These are phyloP conservation scores for Rutpela maculata DNA, from an alignment of 2,888 invertebrate species.

Conservation along the genomic window DNA sequence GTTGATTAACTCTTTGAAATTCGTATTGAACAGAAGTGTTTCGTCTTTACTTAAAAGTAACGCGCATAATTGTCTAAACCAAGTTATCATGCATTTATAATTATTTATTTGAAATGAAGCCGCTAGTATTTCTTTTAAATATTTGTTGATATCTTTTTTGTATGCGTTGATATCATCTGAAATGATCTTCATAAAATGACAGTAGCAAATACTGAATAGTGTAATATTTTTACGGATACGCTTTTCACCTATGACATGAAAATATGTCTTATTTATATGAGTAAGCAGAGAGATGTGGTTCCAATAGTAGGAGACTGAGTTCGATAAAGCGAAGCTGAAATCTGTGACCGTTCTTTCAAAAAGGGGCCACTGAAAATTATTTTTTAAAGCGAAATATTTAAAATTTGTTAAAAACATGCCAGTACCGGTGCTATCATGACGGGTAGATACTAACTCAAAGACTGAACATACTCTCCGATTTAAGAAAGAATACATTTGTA, in stretches of 20 bases:
- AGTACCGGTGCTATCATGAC: slow-evolving; percentile 12
- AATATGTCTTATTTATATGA: slow-evolving; percentile 15
- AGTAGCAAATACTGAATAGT: slow-evolving; percentile 25
- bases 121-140: slow-evolving; percentile 30
- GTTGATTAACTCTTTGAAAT: slow-evolving; percentile 15
- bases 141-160: slow-evolving; percentile 3
- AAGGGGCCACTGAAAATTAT: slow-evolving; percentile 1
- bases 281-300: slow-evolving; percentile 11
- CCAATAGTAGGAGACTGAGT: slow-evolving; percentile 22
- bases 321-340: slow-evolving; percentile 18
- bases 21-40: slow-evolving; percentile 5
- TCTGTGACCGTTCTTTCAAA: slow-evolving; percentile 20
- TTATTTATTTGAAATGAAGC: slow-evolving; percentile 31
- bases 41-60: slow-evolving; percentile 17
- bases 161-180: slow-evolving; percentile 26
- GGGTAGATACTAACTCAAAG: slow-evolving; percentile 11
- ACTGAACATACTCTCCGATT: slow-evolving; percentile 25
- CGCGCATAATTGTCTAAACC: slow-evolving; percentile 15
- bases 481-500: slow-evolving; percentile 3
- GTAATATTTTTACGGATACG: slow-evolving; percentile 1
- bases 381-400: slow-evolving; percentile 22
- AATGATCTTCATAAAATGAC: slow-evolving; percentile 27
- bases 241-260: slow-evolving; percentile 3
- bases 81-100: slow-evolving; percentile 10
- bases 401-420: slow-evolving; percentile 20